Conservation (phyloP, 2,888 invertebrate species). For the Autographa gamma region DNA sequence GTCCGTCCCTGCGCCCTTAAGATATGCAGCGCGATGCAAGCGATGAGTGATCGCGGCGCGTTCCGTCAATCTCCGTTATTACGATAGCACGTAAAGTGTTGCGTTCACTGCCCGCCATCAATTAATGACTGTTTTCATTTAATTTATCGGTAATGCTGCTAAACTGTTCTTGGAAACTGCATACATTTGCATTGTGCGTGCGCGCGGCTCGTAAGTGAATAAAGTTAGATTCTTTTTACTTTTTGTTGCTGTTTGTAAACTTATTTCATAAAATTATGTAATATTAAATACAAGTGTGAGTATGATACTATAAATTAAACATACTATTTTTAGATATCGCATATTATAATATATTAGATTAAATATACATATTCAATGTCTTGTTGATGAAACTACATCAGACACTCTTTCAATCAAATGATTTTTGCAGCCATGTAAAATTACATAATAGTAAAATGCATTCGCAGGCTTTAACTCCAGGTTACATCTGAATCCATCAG, state of each 20-base stretch:
- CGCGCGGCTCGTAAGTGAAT: neutral
- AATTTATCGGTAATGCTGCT: constrained; percentile 43
- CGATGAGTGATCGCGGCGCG: constrained; percentile 53
- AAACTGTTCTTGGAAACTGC: neutral
- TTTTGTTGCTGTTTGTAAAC: neutral
- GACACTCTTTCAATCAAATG: too few relatives aligned
- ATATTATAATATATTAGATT: too few relatives aligned
- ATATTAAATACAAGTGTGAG: too few relatives aligned
- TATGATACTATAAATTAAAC: too few relatives aligned
- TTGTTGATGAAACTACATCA: too few relatives aligned
- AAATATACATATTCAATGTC: too few relatives aligned
- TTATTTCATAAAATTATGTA: too few relatives aligned
- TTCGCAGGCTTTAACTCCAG: neutral
- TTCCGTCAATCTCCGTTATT: constrained; percentile 47
- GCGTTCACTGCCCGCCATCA: constrained; percentile 43
- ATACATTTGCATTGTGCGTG: neutral
- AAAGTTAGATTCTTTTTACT: neutral
- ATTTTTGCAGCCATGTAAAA: too few relatives aligned
- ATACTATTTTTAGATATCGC: too few relatives aligned
- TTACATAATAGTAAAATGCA: too few relatives aligned
- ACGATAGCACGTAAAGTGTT: constrained; percentile 47
- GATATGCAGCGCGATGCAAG: constrained; percentile 56
- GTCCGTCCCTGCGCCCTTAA: constrained; percentile 36
- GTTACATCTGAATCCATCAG: neutral
- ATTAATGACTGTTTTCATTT: constrained; percentile 47